Percentiles rank a stretch among this genome's conserved stretches.
Evolutionary conservation across 1,140 invertebrate genomes (phyloP).

Genomic region (Aricia agestis): DNA sequence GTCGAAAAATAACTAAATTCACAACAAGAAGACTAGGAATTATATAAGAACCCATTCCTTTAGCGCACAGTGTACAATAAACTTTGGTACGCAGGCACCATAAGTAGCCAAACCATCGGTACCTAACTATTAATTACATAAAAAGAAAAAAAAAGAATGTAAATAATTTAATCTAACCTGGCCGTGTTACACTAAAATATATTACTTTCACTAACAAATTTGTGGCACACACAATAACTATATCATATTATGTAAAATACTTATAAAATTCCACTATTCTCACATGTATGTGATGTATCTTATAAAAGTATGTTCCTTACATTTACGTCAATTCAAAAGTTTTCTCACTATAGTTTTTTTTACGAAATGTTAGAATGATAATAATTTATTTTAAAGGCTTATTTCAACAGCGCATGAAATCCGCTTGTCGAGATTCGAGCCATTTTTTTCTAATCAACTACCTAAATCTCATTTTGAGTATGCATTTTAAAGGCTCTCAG

Average conservation of each 20-base stretch:
- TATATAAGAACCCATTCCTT: too few relatives aligned
- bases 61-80: too few relatives aligned
- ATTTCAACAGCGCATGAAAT: not conserved
- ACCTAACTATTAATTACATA: not conserved
- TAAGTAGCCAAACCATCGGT: not conserved
- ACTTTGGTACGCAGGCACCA: too few relatives aligned
- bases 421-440: not conserved
- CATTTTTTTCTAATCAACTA: not conserved
- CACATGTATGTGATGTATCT: not conserved
- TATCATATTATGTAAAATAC: conserved; percentile 8
- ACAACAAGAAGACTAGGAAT: too few relatives aligned
- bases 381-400: not conserved
- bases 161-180: not conserved
- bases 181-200: not conserved
- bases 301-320: conserved; percentile 2
- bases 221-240: conserved; percentile 15
- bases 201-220: not conserved
- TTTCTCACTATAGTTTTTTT: not conserved
- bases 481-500: not conserved
- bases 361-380: too few relatives aligned
- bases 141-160: not conserved
- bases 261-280: conserved; percentile 12
- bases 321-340: not conserved
- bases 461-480: not conserved
- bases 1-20: too few relatives aligned